Evolutionary conservation across 2,888 invertebrate genomes (phyloP), one percentile per base, ranked within the genome.

Genomic region (Sipha maydis): DNA sequence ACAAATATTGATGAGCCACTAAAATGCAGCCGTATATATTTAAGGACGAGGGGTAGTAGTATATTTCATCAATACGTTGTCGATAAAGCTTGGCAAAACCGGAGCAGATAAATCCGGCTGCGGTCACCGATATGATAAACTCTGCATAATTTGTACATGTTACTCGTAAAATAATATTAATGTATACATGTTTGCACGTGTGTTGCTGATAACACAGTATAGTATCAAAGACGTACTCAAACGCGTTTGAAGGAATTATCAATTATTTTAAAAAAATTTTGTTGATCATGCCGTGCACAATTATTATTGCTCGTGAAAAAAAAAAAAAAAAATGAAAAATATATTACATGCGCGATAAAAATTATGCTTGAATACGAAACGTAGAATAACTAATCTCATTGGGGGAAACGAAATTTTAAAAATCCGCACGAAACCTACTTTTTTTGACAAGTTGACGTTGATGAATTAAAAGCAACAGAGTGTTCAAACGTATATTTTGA

Each of bases 361-460:
- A 69, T 14, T 69, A 69, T 69, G 11, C 28, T 14, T 28, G 69
- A 4, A 28, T 69, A 28, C 14, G 11, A 25, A 25, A 69, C 28
- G 28, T 11, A 56, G 7, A 67, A 41, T 11, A 80, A 61, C 28
- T 21, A 56, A 67, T 67, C 38, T 38, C n/a, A 67, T 19, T n/a
- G 67, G 9, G 9, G 56, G 56, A 31, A 79, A 61, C 79, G 54
- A 79, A 79, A 79, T 56, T 56, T 56, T 34, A 82, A 82, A 82
- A 69, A 69, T 3, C 48, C 14, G 48, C 71, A 71, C 69, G 61
- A 71, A 83, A 48, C 28, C 48, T 25, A 21, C 31, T 25, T 48
- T 82, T n/a, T 71, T 31, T 31, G 41, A 25, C 41, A 71, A n/a
- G n/a, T n/a, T 83, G 82, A 83, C 82, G 71, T 83, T 83, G 82